Base-by-base conservation (phyloP, 2,888 invertebrate species). In the Idaea dimidiata region DNA sequence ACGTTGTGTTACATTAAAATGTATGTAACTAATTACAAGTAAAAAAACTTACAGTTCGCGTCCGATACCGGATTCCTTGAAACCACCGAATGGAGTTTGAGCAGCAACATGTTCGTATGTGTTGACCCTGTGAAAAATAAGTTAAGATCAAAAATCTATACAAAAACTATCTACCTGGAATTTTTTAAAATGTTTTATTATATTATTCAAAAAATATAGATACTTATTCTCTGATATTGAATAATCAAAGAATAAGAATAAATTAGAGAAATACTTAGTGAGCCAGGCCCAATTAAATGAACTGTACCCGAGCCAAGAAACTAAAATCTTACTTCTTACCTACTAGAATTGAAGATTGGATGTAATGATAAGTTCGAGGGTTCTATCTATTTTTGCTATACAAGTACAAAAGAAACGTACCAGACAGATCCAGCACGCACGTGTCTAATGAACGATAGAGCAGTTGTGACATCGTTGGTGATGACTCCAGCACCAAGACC, bases 31-130 rank as follows among this genome's bases (percentile, higher is more conserved):
- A 33, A 33, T 33, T 1, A 33, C 18, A 58, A 17, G 43, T 24
- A 56, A 56, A 33, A 55, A 60, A 75, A 89, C 93, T 89, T 86
- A 94, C 93, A 95, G 75, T 87, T 98, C 98, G 66, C 97, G 94
- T 33, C 97, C 98, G 73, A 96, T 94, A 60, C 98, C 98, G 32
- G 97, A 97, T 76, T 95, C 95, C 81, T 97, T 97, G 87, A 94
- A 98, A 56, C 98, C 98, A 61, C 98, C 98, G 82, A 98, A 98
- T 16, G 98, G 97, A 56, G 96, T 95, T 82, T 97, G 97, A 1
- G 95, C 91, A 14, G 93, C 84, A 1, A 95, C 93, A 59, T 94
- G 93, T 75, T 96, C 95, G 75, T 96, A 97, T 59, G 95, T 95
- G 84, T 97, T 97, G 5, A 97, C 93, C 96, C 96, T 92, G 72